Base-by-base conservation (phyloP, 2,797 vertebrate species). In the Manis pentadactyla region DNA sequence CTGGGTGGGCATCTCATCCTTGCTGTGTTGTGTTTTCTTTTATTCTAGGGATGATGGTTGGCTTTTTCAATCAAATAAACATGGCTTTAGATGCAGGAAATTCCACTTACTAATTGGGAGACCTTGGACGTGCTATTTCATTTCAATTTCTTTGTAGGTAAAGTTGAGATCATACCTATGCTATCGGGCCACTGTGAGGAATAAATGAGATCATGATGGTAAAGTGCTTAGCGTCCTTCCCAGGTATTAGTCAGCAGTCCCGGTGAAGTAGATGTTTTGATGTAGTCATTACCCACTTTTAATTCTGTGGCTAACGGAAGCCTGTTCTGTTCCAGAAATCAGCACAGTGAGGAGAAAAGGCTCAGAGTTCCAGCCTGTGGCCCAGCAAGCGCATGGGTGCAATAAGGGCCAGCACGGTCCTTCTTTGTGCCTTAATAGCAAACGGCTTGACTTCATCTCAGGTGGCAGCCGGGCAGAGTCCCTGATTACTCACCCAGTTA, bases 311-410 rank as follows among this genome's bases (percentile, higher is more conserved):
- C 61, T 34, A 63, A n/a, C 31, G 17, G 23, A 15, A 61, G 39
- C 15, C 34, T 66, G 5, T 14, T 68, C 19, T 61, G 5, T 39
- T 77, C 23, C 84, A 31, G 64, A 53, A 17, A 14, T n/a, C 10
- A 17, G 18, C 18, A 2, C 39, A 27, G 2, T 1, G 19, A 66
- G 7, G 19, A 66, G 5, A 17, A 18, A 57, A 34, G 0, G 5
- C 17, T 27, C 37, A 15, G 23, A 66, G 11, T 10, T 37, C 21
- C 2, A 39, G 34, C 71, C 17, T 31, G 15, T 78, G 31, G n/a
- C 34, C n/a, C n/a, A 11, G 29, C 53, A 75, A 49, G 27, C 31
- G 31, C 2, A 13, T 17, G 3, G 0, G 8, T 15, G n/a, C 12
- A 2, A 0, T 27, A 4, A 12, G n/a, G 71, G 5, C 27, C 12